phyloP scores from a whole-genome alignment of 2,113 vertebrate genomes.

The Hoplias malabaricus region DNA sequence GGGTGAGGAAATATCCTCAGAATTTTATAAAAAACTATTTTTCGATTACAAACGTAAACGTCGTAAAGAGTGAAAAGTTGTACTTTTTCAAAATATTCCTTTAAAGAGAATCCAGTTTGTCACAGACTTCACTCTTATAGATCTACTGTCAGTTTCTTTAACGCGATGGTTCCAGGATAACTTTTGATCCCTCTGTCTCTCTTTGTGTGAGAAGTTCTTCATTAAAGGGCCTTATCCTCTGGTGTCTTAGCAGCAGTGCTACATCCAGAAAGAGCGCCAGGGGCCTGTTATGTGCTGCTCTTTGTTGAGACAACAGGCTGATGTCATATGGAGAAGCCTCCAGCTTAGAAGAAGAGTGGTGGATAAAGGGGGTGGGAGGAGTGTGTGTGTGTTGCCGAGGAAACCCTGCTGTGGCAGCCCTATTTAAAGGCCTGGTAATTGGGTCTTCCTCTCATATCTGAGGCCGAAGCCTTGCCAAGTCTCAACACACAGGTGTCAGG shows the following conservation, averaged over 20 bases:
- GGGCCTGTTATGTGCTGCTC: constrained; percentile 51
- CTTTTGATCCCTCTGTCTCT: constrained; percentile 2
- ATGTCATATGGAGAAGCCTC: constrained; percentile 57
- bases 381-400: constrained; percentile 61
- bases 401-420: constrained; percentile 65
- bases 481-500: constrained; percentile 59
- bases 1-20: too few species aligned
- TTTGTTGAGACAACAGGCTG: constrained; percentile 65
- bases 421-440: constrained; percentile 76
- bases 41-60: too few species aligned
- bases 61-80: not conserved
- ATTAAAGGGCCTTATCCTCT: constrained; percentile 28
- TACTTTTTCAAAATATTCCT: not conserved
- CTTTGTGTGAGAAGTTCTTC: constrained; percentile 23
- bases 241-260: not conserved
- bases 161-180: not conserved
- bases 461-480: constrained; percentile 55
- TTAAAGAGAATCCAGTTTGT: not conserved
- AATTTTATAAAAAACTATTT: too few species aligned
- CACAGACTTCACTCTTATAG: not conserved
- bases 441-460: constrained; percentile 72
- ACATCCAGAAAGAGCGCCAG: constrained; percentile 46
- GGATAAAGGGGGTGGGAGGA: not conserved
- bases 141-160: not conserved
- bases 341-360: constrained; percentile 3